Evolutionary conservation across 1,140 invertebrate genomes (phyloP), one percentile per base, ranked within the genome.

Genomic region (Vanessa atalanta): DNA sequence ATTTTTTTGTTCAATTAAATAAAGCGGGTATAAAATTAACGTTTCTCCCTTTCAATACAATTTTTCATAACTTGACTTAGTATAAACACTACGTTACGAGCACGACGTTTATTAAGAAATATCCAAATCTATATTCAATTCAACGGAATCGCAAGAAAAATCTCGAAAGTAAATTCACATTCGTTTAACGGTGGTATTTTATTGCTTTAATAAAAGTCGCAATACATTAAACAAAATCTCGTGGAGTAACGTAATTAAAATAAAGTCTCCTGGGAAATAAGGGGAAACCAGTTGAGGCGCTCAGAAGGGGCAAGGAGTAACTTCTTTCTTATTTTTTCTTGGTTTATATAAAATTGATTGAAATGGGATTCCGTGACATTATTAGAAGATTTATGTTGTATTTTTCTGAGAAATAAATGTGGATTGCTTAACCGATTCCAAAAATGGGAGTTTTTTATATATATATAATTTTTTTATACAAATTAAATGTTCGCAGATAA

Each of bases 311-410:
- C 70, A 65, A 37, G 63, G 31, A 16, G 16, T 72, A 31, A n/a
- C 65, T 67, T 67, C 23, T 57, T 47, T 55, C 31, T 72, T 72
- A 65, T 65, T 72, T 72, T 65, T 51, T 11, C 51, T 65, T 57
- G 70, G 70, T 72, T 63, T 55, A 72, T 65, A 72, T 37, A 65
- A 63, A 65, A 65, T 72, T 72, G 63, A 72, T 65, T 65, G 65
- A 67, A 67, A 67, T 53, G 50, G 37, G 65, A 37, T 31, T 47
- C 47, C 51, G 48, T 23, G 65, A 55, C 50, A 53, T 47, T 67
- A 67, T 55, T 31, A 67, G 65, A 55, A 57, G 53, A 57, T 57
- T 23, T 50, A 50, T 50, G 48, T 50, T n/a, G 48, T 15, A 5
- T 50, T 50, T 50, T 50, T 14, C 4, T 50, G n/a, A 15, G 2